These are phyloP conservation scores for Stichopus chloronotus DNA, from an alignment of 35 echinoderm and acorn worm species.

Conservation along the genomic window DNA sequence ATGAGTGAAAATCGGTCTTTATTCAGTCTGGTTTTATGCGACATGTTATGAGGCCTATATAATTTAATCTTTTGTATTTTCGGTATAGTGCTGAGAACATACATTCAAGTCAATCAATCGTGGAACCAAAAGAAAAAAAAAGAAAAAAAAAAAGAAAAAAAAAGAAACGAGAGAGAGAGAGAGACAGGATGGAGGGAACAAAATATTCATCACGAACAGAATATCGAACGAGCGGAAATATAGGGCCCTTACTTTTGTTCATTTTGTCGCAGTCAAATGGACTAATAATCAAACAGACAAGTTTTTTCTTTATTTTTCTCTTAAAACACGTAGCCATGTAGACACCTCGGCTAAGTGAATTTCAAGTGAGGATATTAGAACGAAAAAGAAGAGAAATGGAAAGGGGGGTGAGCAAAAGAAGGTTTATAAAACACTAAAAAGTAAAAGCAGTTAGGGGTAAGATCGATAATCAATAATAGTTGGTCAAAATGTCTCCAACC, in stretches of 20 bases:
- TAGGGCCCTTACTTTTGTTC: neutral
- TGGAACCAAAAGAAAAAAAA: no score
- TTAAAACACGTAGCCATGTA: neutral
- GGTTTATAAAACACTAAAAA: no score
- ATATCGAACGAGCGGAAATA: neutral
- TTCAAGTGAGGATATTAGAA: neutral
- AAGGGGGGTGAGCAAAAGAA: no score
- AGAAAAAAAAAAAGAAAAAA: neutral
- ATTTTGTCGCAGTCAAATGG: conserved; percentile 9
- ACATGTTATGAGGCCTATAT: no score
- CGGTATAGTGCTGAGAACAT: neutral
- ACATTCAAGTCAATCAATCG: no score
- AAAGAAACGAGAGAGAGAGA: neutral
- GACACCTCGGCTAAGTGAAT: neutral
- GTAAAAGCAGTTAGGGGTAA: neutral
- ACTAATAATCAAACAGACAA: conserved; percentile 10
- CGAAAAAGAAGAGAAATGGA: neutral
- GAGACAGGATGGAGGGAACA: neutral
- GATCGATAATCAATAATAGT: conserved; percentile 8
- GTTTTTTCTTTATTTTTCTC: neutral
- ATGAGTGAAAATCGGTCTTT: neutral
- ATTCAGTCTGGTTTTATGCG: no score
- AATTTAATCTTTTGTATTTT: neutral
- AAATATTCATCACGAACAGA: neutral
- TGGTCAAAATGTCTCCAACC: conserved; percentile 18